Evolutionary conservation across 2,113 vertebrate species (phyloP).

Genomic region (Cynopterus brachyotis): DNA sequence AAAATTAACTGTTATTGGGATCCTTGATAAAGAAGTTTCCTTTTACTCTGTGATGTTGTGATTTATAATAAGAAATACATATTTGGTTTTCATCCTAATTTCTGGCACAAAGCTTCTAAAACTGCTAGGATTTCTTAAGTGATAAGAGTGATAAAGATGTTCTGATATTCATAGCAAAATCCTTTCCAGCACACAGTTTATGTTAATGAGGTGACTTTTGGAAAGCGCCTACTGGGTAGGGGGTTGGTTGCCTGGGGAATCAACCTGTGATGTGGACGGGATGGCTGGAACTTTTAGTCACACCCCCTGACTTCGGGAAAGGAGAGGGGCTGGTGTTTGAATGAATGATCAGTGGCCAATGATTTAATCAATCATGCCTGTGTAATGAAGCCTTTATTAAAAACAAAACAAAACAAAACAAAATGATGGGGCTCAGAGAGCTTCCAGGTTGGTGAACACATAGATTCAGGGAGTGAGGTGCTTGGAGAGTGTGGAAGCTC

Average conservation of each 20-base stretch:
- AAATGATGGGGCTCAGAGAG: neutral
- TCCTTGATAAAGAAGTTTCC: neutral
- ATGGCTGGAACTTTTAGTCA: neutral
- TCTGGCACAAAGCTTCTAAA: neutral
- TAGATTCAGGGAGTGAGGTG: neutral
- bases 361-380: neutral
- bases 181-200: neutral
- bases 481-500: neutral
- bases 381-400: neutral
- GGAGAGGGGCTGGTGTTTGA: too few species aligned
- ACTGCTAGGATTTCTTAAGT: neutral
- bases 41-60: too few species aligned
- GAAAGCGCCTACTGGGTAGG: neutral
- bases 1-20: neutral
- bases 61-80: neutral
- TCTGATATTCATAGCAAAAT: neutral
- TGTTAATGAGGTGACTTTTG: neutral
- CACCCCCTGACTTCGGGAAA: neutral
- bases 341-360: neutral
- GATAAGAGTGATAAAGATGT: neutral
- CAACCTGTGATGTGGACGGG: neutral
- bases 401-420: too few species aligned
- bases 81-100: neutral
- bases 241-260: neutral
- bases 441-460: neutral